Conservation (phyloP, 2,888 invertebrate species). For the Drosophila heteroneura region DNA sequence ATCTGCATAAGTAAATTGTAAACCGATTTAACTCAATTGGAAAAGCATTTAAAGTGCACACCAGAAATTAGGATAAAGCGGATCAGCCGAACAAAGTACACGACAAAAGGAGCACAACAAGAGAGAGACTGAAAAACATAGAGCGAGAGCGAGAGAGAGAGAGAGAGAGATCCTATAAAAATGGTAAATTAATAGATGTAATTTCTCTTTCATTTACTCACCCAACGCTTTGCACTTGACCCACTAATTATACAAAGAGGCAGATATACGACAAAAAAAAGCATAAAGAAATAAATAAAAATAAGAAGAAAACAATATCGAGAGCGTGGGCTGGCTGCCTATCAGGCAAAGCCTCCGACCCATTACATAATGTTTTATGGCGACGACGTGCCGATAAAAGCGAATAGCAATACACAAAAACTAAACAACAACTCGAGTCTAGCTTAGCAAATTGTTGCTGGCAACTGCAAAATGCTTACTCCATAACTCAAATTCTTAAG, state of each 20-base stretch:
- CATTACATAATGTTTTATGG: constrained; percentile 68
- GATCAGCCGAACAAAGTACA: constrained; percentile 15
- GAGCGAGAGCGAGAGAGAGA: neutral
- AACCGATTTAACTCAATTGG: constrained; percentile 48
- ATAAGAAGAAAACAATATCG: constrained; percentile 1
- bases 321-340: constrained; percentile 17
- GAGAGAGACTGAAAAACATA: constrained; percentile 1
- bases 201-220: constrained; percentile 16
- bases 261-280: neutral
- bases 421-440: constrained; percentile 16
- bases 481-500: constrained; percentile 1
- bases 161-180: constrained; percentile 21
- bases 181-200: constrained; percentile 46
- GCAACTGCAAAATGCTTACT: constrained; percentile 20
- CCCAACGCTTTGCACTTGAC: constrained; percentile 58
- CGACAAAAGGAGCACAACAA: constrained; percentile 3
- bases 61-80: constrained; percentile 14
- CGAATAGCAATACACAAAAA: constrained; percentile 16
- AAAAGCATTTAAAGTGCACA: constrained; percentile 30
- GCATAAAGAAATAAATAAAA: neutral
- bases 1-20: constrained; percentile 40
- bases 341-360: constrained; percentile 35
- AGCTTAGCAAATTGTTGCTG: constrained; percentile 22
- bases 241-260: constrained; percentile 62
- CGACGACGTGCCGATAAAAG: constrained; percentile 70